Conservation (phyloP, 2,797 vertebrate genomes). For the Crypturellus tataupa region DNA sequence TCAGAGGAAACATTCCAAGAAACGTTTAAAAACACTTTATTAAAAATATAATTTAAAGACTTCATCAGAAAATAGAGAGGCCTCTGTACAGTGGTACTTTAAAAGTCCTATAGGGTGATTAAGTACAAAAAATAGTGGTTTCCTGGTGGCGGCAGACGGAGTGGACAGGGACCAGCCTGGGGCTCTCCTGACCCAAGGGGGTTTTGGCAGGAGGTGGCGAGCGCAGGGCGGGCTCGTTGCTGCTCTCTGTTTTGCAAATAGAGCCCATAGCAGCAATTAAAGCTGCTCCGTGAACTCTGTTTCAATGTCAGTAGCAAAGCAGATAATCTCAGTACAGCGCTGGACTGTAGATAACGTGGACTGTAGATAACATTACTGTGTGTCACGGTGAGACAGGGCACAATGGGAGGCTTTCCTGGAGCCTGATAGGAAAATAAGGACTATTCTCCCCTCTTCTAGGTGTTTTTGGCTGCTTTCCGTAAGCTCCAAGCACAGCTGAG, state of each 20-base stretch:
- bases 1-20: not conserved
- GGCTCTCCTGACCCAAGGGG: not conserved
- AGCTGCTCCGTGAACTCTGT: not conserved
- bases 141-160: not conserved
- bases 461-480: not conserved
- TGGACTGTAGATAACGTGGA: not conserved
- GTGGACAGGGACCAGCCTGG: not conserved
- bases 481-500: not conserved
- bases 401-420: not conserved
- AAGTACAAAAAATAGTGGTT: constrained; percentile 41
- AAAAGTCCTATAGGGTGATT: not conserved
- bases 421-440: not conserved
- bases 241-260: not conserved
- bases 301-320: constrained; percentile 2
- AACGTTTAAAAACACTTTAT: constrained; percentile 47
- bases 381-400: not conserved
- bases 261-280: not conserved
- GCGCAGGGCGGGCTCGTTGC: too few relatives aligned
- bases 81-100: constrained; percentile 4
- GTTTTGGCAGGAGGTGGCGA: not conserved
- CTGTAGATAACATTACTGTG: not conserved
- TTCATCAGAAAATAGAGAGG: constrained; percentile 41
- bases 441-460: not conserved
- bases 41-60: constrained; percentile 62
- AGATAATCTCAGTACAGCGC: not conserved